Percentiles rank a stretch among this genome's conserved stretches.
Evolutionary conservation across 2,113 vertebrate genomes (phyloP).

Genomic region (Xenopus laevis): DNA sequence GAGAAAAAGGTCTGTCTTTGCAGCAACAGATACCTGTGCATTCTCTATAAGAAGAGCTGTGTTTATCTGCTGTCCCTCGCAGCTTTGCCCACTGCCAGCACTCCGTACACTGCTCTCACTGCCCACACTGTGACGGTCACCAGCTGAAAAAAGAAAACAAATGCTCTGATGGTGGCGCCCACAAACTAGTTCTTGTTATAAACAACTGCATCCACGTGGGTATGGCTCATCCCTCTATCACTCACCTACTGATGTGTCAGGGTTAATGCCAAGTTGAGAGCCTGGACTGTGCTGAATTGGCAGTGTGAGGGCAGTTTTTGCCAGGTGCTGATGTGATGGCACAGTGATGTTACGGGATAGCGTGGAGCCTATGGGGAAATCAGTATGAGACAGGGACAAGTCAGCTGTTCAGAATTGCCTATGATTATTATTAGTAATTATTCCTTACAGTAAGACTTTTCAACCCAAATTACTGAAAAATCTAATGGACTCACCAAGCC

Average conservation of each 20-base stretch:
- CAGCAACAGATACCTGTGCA: conserved; percentile 56
- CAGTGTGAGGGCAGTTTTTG: background rate
- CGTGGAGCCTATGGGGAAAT: conserved; percentile 62
- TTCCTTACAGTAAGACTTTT: too few species aligned
- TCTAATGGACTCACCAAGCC: conserved; percentile 67
- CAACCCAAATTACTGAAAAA: too few species aligned
- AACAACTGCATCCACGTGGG: too few species aligned
- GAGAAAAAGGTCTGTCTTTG: too few species aligned
- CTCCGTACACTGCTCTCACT: conserved; percentile 91
- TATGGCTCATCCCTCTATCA: background rate
- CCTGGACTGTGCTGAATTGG: conserved; percentile 31
- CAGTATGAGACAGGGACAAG: too few species aligned
- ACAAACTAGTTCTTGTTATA: too few species aligned
- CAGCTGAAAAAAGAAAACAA: conserved; percentile 60
- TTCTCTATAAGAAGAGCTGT: conserved; percentile 68
- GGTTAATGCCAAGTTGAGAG: conserved; percentile 48
- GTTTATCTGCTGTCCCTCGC: conserved; percentile 75
- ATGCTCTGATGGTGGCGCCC: too few species aligned
- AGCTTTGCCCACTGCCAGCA: conserved; percentile 89
- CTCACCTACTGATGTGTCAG: conserved; percentile 52
- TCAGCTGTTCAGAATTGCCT: too few species aligned
- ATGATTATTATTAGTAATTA: too few species aligned
- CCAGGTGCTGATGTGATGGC: conserved; percentile 57
- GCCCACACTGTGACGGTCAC: conserved; percentile 88
- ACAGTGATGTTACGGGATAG: conserved; percentile 68